Evolutionary conservation across 2,797 vertebrate species (phyloP).

Genomic region (Hafferia zeledoni): DNA sequence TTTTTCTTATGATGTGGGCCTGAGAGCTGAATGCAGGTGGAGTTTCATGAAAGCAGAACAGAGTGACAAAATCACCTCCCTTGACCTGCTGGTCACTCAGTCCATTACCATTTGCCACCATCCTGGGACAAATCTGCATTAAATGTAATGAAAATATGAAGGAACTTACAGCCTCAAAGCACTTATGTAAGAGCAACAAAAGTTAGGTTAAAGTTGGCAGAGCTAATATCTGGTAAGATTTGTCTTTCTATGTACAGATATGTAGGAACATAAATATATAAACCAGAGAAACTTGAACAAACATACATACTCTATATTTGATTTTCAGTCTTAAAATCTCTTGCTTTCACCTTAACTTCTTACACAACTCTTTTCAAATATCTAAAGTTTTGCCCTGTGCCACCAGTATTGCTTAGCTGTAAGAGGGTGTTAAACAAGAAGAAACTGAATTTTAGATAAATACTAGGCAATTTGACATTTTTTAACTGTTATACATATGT

Average conservation of each 20-base stretch:
- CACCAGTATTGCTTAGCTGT: background rate
- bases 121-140: background rate
- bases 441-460: background rate
- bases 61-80: background rate
- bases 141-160: background rate
- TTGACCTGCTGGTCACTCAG: background rate
- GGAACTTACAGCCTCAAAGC: background rate
- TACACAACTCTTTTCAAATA: background rate
- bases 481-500: background rate
- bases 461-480: background rate
- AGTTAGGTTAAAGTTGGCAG: background rate
- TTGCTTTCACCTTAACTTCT: background rate
- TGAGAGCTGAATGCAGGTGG: background rate
- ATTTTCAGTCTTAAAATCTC: background rate
- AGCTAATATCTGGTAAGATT: background rate
- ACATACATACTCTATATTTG: accelerated
- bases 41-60: background rate
- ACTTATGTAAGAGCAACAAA: background rate
- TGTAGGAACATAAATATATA: background rate
- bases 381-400: background rate
- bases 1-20: too few relatives aligned
- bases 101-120: background rate
- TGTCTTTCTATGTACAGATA: background rate
- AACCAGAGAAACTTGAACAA: background rate
- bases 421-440: background rate